A percentile compares a stretch with the other conserved stretches of the same genome.
phyloP scores from a whole-genome alignment of 2,888 invertebrate species.

The Drosophila subquinaria region DNA sequence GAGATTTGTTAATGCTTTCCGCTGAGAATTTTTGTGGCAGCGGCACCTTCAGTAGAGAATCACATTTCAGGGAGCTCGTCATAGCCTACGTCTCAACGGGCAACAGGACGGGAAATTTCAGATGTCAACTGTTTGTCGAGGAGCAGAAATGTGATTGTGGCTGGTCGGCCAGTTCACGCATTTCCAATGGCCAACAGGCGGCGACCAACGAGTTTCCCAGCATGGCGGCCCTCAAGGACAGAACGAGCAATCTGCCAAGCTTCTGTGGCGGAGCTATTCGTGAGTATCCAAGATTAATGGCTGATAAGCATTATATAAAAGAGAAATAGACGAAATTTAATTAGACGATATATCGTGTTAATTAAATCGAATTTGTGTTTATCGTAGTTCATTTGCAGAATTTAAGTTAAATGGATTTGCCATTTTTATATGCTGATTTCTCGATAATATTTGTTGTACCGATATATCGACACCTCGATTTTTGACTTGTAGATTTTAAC shows the following conservation, averaged over 20 bases:
- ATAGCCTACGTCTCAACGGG: constrained; percentile 79
- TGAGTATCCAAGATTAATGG: constrained; percentile 42
- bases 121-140: constrained; percentile 51
- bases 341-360: too few relatives aligned
- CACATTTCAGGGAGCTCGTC: constrained; percentile 69
- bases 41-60: constrained; percentile 66
- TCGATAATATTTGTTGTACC: too few relatives aligned
- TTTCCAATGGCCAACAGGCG: constrained; percentile 87
- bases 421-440: too few relatives aligned
- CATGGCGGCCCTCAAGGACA: constrained; percentile 86
- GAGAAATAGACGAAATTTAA: neutral
- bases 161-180: constrained; percentile 85
- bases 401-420: too few relatives aligned
- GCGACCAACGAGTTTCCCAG: constrained; percentile 87
- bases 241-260: constrained; percentile 37
- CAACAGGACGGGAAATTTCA: constrained; percentile 67
- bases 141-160: constrained; percentile 83
- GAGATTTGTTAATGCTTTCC: constrained; percentile 71
- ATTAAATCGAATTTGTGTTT: too few relatives aligned
- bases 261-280: constrained; percentile 86
- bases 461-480: too few relatives aligned
- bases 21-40: constrained; percentile 82
- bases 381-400: too few relatives aligned
- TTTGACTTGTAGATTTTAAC: too few relatives aligned
- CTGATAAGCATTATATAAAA: neutral